A percentile compares a stretch with the other conserved stretches of the same genome.
Evolutionary conservation across 2,888 invertebrate genomes (phyloP).

Genomic region (Blastobasis adustella): DNA sequence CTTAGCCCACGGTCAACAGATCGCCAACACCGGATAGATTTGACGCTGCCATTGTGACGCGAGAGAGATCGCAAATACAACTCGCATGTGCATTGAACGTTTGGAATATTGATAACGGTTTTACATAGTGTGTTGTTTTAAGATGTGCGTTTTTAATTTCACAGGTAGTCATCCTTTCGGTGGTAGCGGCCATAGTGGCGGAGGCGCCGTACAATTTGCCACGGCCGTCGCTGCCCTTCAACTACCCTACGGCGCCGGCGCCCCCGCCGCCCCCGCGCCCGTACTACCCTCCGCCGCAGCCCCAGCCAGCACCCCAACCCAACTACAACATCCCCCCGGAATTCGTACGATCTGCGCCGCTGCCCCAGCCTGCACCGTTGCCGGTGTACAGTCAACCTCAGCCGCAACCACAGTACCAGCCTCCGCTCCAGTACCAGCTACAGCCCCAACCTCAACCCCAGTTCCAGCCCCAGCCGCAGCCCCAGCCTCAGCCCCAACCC

Average conservation of each 20-base stretch:
- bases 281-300: conserved; percentile 7
- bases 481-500: conserved; percentile 8
- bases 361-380: conserved; percentile 7
- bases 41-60: too few species aligned
- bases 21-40: not conserved
- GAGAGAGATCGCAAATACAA: too few species aligned
- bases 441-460: conserved; percentile 5
- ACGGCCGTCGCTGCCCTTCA: conserved; percentile 42
- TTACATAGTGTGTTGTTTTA: too few species aligned
- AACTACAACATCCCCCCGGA: conserved; percentile 4
- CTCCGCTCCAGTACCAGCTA: conserved; percentile 3
- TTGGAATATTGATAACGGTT: too few species aligned
- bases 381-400: conserved; percentile 1
- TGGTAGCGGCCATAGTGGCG: conserved; percentile 45
- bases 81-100: too few species aligned
- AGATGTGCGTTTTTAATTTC: conserved; percentile 14
- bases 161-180: conserved; percentile 50
- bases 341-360: conserved; percentile 12
- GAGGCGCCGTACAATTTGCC: conserved; percentile 63
- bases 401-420: conserved; percentile 8
- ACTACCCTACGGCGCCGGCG: conserved; percentile 34
- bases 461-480: conserved; percentile 4
- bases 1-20: conserved; percentile 20
- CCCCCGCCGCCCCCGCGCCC: conserved; percentile 20
- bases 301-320: conserved; percentile 13